Percentiles rank a stretch among this genome's conserved stretches.
Evolutionary conservation across 2,113 vertebrate genomes (phyloP).

Genomic region (Ciconia maguari): DNA sequence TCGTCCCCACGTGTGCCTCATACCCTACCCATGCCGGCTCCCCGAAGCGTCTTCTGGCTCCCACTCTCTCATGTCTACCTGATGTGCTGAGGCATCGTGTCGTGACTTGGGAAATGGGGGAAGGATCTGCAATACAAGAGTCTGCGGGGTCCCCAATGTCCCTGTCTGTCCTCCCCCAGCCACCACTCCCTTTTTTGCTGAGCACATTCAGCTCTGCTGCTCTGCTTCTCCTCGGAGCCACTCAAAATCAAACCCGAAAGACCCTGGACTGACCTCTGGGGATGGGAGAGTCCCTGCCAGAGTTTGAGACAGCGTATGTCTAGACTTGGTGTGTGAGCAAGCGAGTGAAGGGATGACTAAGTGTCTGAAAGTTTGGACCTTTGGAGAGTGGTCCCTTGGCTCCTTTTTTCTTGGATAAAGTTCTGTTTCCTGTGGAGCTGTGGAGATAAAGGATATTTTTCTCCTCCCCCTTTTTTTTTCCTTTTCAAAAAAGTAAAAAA

Average conservation of each 20-base stretch:
- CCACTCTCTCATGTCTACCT: not conserved
- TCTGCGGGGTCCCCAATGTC: not conserved
- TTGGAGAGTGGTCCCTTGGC: conserved; percentile 26
- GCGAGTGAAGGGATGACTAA: conserved; percentile 28
- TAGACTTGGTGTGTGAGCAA: conserved; percentile 9
- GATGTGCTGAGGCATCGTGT: not conserved
- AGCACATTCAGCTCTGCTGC: not conserved
- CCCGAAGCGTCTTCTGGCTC: not conserved
- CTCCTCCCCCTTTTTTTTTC: rapidly evolving
- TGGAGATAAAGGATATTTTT: conserved; percentile 3
- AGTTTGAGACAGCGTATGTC: not conserved
- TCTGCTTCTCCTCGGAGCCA: rapidly evolving
- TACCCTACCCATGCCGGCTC: rapidly evolving
- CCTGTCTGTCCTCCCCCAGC: rapidly evolving
- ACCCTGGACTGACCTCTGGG: not conserved
- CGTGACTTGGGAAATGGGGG: not conserved
- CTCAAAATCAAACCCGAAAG: not conserved
- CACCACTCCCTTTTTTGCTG: rapidly evolving
- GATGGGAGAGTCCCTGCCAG: not conserved
- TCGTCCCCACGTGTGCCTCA: rapidly evolving
- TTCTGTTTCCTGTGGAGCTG: not conserved
- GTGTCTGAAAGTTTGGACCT: conserved; percentile 55
- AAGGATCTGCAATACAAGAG: not conserved
- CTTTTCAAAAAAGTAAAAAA: not conserved
- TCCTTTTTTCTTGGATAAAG: conserved; percentile 22